Evolutionary conservation across 1,140 invertebrate species (phyloP), one percentile per base, ranked within the genome.

Genomic region (Diploscapter pachys): DNA sequence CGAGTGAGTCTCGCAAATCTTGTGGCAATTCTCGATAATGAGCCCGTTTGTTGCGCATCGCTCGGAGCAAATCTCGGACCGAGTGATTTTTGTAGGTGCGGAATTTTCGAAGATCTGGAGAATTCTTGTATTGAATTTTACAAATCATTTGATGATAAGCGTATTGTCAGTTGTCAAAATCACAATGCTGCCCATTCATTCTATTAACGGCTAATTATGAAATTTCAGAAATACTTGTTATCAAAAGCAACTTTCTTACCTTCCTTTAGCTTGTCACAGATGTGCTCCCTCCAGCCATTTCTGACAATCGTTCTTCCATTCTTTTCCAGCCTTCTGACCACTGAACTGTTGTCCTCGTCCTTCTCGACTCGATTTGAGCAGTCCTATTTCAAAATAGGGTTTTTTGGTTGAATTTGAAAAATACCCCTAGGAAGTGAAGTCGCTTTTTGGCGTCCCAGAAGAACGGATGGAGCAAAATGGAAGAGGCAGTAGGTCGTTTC

Each of bases 301-400:
- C 90, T 89, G 0, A 95, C 90, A 5, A 97, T 90, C 63, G 86
- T 86, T 4, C 87, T 81, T 4, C 89, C 90, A 73, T 90, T 89
- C 62, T 85, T 85, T 86, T 98, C 95, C 62, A 98, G 84, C 4
- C 89, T 85, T 81, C 86, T 84, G 5, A 93, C 83, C 2, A 91
- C 89, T 6, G 85, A 83, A 86, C 90, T 90, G 63, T 86, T 85
- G 9, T 89, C 86, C 50, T 90, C 89, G 78, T 93, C 90, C 82
- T 95, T 96, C 87, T 98, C 96, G 9, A 96, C 91, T 72, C 95
- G 90, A 89, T 99, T 95, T 86, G 94, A 97, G 0, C 96, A 93
- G 88, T 98, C 95, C 92, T 96, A 86, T 59, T 86, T 85, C 83
- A 31, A 8, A 31, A 80, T 31, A 72, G 53, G 13, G 72, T 6